Base-by-base conservation (phyloP, 1,140 invertebrate genomes). In the Philopotamus ludificatus region DNA sequence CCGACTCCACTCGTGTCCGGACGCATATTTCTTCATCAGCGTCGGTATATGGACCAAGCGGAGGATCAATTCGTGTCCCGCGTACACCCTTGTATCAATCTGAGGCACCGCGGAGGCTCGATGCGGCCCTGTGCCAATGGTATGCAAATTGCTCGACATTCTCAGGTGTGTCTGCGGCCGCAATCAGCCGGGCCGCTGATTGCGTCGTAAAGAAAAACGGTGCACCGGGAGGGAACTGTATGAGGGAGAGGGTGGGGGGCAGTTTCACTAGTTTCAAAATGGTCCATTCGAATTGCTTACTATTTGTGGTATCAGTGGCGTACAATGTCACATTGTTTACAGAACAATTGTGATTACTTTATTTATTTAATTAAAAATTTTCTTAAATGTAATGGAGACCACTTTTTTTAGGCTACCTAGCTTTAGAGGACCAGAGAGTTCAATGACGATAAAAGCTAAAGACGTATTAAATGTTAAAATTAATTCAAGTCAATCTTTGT, bases 81-180 rank as follows among this genome's bases (percentile, higher is more conserved):
- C n/a, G n/a, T n/a, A n/a, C n/a, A n/a, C n/a, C n/a, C n/a, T n/a
- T n/a, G n/a, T n/a, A n/a, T 58, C 63, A 65, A 65, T 59, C 50
- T 28, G 16, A 28, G 50, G 28, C 49, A 26, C 18, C 28, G 57
- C 39, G 20, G 7, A 41, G 57, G 18, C 23, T 12, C 23, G n/a
- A n/a, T n/a, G 12, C 4, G 23, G 1, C 53, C 62, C 23, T 28
- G 44, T 20, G 50, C 22, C 58, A 67, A 67, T 63, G 28, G 60
- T 67, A 67, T 68, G 66, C 62, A 68, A 68, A 68, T 68, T 68
- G 66, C 20, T 23, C 12, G 50, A 28, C 22, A 63, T 58, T 21
- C 60, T 63, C 66, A 68, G 66, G 61, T 68, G 66, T 41, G 49
- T 28, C 39, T 21, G 61, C 34, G 45, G 22, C 22, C 63, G 63